A percentile compares a stretch with the other conserved stretches of the same genome.
phyloP scores from a whole-genome alignment of 2,888 invertebrate species.

The Colletes collaris region DNA sequence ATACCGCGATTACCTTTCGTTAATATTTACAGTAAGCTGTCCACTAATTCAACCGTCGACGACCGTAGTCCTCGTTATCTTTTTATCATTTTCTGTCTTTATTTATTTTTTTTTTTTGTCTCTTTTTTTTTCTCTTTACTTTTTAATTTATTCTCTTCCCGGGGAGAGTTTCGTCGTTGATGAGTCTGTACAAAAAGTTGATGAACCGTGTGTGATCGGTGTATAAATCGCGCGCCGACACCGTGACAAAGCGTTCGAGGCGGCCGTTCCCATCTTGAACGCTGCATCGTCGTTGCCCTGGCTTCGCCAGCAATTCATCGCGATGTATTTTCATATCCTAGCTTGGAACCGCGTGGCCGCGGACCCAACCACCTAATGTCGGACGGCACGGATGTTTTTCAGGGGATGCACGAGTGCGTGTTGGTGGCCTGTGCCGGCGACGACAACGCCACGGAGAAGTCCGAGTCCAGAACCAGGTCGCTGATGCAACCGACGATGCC shows the following conservation, averaged over 20 bases:
- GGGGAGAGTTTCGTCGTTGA: slow-evolving; percentile 47
- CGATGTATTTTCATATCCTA: slow-evolving; percentile 64
- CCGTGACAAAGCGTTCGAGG: slow-evolving; percentile 54
- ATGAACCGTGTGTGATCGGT: slow-evolving; percentile 49
- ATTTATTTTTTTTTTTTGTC: background rate
- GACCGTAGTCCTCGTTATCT: slow-evolving; percentile 35
- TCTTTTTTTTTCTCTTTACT: background rate
- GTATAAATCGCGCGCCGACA: slow-evolving; percentile 50
- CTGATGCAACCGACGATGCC: slow-evolving; percentile 93
- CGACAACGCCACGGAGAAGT: slow-evolving; percentile 90
- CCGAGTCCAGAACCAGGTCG: slow-evolving; percentile 91
- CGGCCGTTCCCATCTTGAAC: slow-evolving; percentile 27
- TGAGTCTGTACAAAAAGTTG: slow-evolving; percentile 71
- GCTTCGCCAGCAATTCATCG: slow-evolving; percentile 51
- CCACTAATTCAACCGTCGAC: slow-evolving; percentile 51
- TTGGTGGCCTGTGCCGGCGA: slow-evolving; percentile 87
- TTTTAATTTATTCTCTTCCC: slow-evolving; percentile 1
- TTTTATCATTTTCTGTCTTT: background rate
- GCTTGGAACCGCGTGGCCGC: slow-evolving; percentile 51
- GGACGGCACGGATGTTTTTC: slow-evolving; percentile 70
- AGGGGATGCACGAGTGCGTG: slow-evolving; percentile 83
- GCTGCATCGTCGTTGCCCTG: slow-evolving; percentile 41
- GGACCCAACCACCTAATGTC: slow-evolving; percentile 63
- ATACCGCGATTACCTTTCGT: slow-evolving; percentile 43
- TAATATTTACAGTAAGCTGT: slow-evolving; percentile 71